Evolutionary conservation across 2,888 invertebrate genomes (phyloP).

Genomic region (Spilosoma lubricipeda): DNA sequence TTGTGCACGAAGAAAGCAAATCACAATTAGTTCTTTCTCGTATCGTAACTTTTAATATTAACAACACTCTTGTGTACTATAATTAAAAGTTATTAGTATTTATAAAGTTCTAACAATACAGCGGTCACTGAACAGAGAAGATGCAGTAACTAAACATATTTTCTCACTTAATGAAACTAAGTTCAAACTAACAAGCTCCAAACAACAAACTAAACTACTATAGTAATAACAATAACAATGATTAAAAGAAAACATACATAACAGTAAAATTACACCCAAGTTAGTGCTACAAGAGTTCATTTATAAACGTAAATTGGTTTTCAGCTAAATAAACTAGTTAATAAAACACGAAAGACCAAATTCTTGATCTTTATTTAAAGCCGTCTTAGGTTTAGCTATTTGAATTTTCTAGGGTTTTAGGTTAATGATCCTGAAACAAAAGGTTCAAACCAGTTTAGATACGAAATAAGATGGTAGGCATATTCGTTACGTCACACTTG

Average conservation of each 20-base stretch:
- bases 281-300: neutral
- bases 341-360: neutral
- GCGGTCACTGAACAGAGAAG: constrained; percentile 4
- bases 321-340: neutral
- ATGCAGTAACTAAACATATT: constrained; percentile 21
- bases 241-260: neutral
- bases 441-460: neutral
- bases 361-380: neutral
- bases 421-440: neutral
- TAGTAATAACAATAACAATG: neutral
- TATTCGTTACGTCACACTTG: no score
- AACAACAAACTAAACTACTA: neutral
- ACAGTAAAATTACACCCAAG: neutral
- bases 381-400: no score
- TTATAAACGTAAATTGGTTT: neutral
- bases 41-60: constrained; percentile 43
- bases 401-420: neutral
- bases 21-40: constrained; percentile 32
- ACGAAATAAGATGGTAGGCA: neutral
- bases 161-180: no score
- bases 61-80: constrained; percentile 43
- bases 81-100: constrained; percentile 50
- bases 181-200: neutral
- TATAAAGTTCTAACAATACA: constrained; percentile 34
- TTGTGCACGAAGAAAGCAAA: constrained; percentile 27